Base-by-base conservation (phyloP, 2,888 invertebrate species). In the Lymantria dispar region DNA sequence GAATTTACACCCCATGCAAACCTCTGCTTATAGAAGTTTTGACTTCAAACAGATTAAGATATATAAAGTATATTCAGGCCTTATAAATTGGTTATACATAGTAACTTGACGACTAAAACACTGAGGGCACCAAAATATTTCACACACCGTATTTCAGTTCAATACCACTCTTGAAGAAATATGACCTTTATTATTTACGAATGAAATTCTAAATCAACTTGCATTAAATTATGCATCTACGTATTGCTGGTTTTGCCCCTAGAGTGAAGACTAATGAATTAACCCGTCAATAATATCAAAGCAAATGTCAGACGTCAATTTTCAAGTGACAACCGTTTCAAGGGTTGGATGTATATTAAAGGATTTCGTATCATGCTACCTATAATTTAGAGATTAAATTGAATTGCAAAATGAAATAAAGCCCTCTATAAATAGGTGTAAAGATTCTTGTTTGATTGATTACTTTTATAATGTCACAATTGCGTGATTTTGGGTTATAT, bases 211-310 rank as follows among this genome's bases (percentile, higher is more conserved):
- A 15, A 22, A 43, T n/a, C 7, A 42, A 40, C 22, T 22, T 22
- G 22, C 22, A 22, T 22, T 42, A 45, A 47, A 11, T 45, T 31
- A 52, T 48, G 42, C 51, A 52, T 48, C 43, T 46, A 42, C 47
- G 48, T 53, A 56, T 50, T 55, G 55, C 51, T 45, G 57, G 50
- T 51, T 65, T 65, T 50, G 63, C 72, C 72, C 76, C 72, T 64
- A 66, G 47, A 55, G 74, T 64, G 64, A 68, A 63, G 66, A 70
- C 74, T 77, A 81, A 84, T 84, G 79, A 85, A 85, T 85, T 84
- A 85, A 70, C 74, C 76, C 74, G 78, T 85, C 83, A 83, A 83
- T 83, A 78, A 78, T 82, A 81, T 80, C 78, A 83, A 85, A 85
- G 83, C 76, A 75, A 72, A 78, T 77, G 76, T 79, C 82, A 83